Evolutionary conservation across 2,888 invertebrate species (phyloP), one percentile per base, ranked within the genome.

Genomic region (Barypeithes pellucidus): DNA sequence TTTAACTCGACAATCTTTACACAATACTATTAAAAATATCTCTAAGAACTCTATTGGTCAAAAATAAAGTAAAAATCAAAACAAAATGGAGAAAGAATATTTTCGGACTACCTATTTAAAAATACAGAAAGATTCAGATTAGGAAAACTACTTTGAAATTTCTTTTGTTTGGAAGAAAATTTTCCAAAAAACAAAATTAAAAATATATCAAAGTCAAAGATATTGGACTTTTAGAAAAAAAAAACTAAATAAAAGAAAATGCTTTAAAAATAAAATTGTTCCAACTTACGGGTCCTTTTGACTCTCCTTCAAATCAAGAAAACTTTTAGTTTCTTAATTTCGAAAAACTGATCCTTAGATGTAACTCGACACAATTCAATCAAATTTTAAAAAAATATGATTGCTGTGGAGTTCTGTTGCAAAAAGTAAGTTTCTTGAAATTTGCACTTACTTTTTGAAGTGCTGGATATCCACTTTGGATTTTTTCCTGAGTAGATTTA

Each of bases 401-500:
- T 57, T 57, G 54, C 12, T 33, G 54, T 36, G 67, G 47, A 59
- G 63, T 36, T 57, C 43, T 66, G 54, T 16, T 54, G 54, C 20
- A 57, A 54, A 57, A 65, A 71, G 36, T 45, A 59, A 47, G 47
- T 43, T 22, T 65, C 65, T 71, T 65, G 71, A 67, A 52, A 72
- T 61, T 68, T 67, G 36, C 60, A 62, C 68, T 57, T 54, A 63
- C 54, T 24, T 70, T 70, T 72, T 45, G 60, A 33, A 52, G 22
- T 66, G 57, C 59, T 72, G 72, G 75, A 65, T 75, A 71, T 72
- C 72, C 68, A 50, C 47, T 54, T 24, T 62, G 22, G 39, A 20
- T 22, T 65, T 75, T 75, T 75, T 75, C 72, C 72, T 75, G 75
- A 75, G 75, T 75, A 75, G 75, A 75, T 67, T 75, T 75, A 60